Conservation (phyloP, 2,113 vertebrate genomes). For the Neodontobutis hainanensis region DNA sequence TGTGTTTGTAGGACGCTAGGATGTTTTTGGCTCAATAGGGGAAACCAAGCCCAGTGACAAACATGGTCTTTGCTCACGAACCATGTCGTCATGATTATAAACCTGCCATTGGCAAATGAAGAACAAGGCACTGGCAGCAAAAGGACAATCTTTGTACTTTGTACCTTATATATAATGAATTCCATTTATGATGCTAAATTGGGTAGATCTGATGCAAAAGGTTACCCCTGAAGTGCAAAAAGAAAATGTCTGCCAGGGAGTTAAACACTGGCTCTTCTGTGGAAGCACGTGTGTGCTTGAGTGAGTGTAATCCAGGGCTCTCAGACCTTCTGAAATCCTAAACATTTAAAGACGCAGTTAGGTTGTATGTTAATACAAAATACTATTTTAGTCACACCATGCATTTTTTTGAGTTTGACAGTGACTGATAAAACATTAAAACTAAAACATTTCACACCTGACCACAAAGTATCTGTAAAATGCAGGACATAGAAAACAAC, state of each 20-base stretch:
- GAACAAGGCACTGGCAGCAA: neutral
- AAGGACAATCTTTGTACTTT: neutral
- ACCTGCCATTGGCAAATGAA: neutral
- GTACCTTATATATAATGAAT: too few relatives aligned
- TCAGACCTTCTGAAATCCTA: constrained; percentile 16
- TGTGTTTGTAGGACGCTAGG: constrained; percentile 60
- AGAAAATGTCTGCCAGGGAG: neutral
- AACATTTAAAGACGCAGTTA: neutral
- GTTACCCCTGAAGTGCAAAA: too few relatives aligned
- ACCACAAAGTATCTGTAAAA: too few relatives aligned
- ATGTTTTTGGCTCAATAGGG: constrained; percentile 57
- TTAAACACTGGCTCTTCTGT: neutral
- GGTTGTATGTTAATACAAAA: too few relatives aligned
- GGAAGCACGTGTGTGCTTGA: constrained; percentile 43
- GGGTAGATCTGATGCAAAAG: too few relatives aligned
- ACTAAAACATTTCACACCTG: too few relatives aligned
- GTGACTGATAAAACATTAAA: too few relatives aligned
- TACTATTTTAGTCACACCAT: too few relatives aligned
- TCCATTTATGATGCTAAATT: too few relatives aligned
- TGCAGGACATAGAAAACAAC: too few relatives aligned
- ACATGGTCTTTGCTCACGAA: constrained; percentile 57
- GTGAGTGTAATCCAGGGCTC: constrained; percentile 17
- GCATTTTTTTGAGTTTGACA: too few relatives aligned
- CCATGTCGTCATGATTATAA: constrained; percentile 35
- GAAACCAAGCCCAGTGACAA: constrained; percentile 74